Evolutionary conservation across 2,797 vertebrate genomes (phyloP).

Genomic region (Lacerta bilineata): DNA sequence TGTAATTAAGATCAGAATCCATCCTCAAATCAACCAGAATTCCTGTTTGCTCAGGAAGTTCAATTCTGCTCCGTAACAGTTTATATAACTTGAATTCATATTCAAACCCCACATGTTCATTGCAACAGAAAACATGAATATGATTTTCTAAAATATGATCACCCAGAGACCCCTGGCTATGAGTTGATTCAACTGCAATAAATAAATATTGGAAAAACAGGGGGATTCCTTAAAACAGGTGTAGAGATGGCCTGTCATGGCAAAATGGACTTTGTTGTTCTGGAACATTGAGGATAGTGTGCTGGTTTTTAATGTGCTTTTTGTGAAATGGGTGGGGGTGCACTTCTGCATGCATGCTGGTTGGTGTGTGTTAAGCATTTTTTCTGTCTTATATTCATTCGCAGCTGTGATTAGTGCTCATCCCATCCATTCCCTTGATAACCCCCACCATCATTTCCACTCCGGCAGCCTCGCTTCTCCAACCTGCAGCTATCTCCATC

Average conservation of each 20-base stretch:
- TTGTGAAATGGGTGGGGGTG: slow-evolving; percentile 49
- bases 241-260: not conserved
- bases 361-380: slow-evolving; percentile 78
- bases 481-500: slow-evolving; percentile 93
- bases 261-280: not conserved
- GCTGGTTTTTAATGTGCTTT: not conserved
- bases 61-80: not conserved
- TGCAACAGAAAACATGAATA: not conserved
- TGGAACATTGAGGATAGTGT: not conserved
- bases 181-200: no score
- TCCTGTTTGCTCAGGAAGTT: not conserved
- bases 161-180: no score
- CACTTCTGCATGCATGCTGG: slow-evolving; percentile 41
- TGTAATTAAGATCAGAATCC: not conserved
- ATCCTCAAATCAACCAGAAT: not conserved
- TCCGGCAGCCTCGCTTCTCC: slow-evolving; percentile 96
- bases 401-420: slow-evolving; percentile 99
- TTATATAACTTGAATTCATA: slow-evolving; percentile 1
- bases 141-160: no score
- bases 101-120: not conserved
- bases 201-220: not conserved
- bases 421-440: slow-evolving; percentile 99
- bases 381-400: slow-evolving; percentile 89
- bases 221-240: not conserved
- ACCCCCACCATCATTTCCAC: slow-evolving; percentile 99